Evolutionary conservation across 2,797 vertebrate genomes (phyloP).

Genomic region (Pangasius sanitwongsei): DNA sequence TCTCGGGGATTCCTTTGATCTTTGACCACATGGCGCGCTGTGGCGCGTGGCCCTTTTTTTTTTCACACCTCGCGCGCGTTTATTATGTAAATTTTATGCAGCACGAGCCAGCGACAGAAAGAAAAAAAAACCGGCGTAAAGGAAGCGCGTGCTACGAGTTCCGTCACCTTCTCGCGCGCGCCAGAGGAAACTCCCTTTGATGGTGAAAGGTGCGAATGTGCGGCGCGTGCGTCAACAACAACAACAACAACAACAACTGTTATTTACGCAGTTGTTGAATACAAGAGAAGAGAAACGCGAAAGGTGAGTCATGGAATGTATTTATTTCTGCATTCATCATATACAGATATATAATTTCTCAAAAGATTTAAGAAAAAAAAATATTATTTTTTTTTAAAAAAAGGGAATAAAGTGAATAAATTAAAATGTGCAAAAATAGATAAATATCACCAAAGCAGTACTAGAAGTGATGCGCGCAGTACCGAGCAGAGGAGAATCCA

Average conservation of each 20-base stretch:
- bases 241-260: not conserved
- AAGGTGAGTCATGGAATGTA: conserved; percentile 28
- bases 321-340: conserved; percentile 40
- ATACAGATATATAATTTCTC: conserved; percentile 14
- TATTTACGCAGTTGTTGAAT: no score
- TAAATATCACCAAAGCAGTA: conserved; percentile 46
- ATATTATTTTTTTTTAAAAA: conserved; percentile 62
- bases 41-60: not conserved
- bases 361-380: not conserved
- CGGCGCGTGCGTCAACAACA: not conserved
- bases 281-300: not conserved
- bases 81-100: not conserved
- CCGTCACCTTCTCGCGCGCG: not conserved
- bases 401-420: conserved; percentile 64
- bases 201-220: conserved; percentile 1
- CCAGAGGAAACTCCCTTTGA: not conserved
- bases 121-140: not conserved
- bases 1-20: conserved; percentile 8
- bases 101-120: conserved; percentile 27
- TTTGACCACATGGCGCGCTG: not conserved
- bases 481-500: conserved; percentile 46
- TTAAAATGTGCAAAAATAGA: conserved; percentile 72
- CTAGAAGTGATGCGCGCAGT: conserved; percentile 12
- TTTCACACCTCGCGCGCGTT: not conserved
- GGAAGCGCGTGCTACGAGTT: not conserved